These are phyloP conservation scores for Morelia viridis DNA, from an alignment of 2,797 vertebrate genomes.

Conservation along the genomic window DNA sequence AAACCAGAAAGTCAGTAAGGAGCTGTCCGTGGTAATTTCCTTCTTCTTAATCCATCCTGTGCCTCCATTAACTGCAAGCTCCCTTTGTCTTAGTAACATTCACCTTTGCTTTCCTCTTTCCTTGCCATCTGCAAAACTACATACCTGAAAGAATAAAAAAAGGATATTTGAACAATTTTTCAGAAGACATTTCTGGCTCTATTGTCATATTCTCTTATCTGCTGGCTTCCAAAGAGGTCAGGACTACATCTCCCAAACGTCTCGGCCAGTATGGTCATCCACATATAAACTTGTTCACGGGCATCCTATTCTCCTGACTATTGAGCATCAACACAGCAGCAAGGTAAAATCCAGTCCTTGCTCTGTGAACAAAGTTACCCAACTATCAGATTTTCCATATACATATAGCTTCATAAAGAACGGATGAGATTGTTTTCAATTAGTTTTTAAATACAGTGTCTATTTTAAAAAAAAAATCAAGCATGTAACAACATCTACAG, in stretches of 20 bases:
- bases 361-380: neutral
- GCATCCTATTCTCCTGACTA: neutral
- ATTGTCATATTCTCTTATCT: neutral
- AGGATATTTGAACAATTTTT: neutral
- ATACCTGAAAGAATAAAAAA: neutral
- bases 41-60: too few relatives aligned
- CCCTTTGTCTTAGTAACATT: neutral
- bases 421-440: neutral
- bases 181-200: neutral
- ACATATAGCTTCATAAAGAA: neutral
- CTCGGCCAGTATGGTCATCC: too few relatives aligned
- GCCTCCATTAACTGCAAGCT: neutral
- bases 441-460: neutral
- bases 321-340: neutral
- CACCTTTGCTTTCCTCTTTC: neutral
- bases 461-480: neutral
- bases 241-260: too few relatives aligned
- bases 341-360: neutral
- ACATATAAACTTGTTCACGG: neutral
- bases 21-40: neutral
- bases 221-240: neutral
- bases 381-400: too few relatives aligned
- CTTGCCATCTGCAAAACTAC: fast-evolving
- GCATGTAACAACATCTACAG: neutral
- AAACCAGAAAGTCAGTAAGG: fast-evolving